Base-by-base conservation (phyloP, 2,888 invertebrate species). In the Selenia dentaria region DNA sequence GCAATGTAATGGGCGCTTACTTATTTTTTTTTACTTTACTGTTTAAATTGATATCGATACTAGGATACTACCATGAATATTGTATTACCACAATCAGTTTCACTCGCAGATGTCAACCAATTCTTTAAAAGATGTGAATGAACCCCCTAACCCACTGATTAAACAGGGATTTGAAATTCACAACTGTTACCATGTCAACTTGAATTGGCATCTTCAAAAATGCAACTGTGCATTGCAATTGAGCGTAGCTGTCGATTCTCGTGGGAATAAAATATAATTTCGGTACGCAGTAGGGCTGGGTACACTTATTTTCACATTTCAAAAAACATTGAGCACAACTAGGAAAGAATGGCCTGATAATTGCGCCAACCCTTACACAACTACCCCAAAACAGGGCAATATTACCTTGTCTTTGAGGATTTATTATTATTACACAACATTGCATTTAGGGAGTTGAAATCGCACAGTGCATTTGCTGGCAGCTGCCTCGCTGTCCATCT, bases 391-490 rank as follows among this genome's bases (percentile, higher is more conserved):
- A 54, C 51, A 69, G 64, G 74, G 74, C 68, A 69, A 73, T 67
- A 75, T 72, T 79, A 79, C 81, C 82, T 80, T 79, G 83, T 83
- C 84, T 85, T 79, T 81, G 73, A 71, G 72, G 82, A 86, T 87
- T 83, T 88, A 88, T 84, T 87, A 85, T 85, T 87, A 86, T 84
- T 80, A 81, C 70, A 74, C 76, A 79, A 83, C 78, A 79, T 81
- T 85, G 84, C 83, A 78, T 77, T 79, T 70, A 66, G 78, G 70
- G 85, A 82, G 79, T 74, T 71, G 67, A 67, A 70, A 75, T 79
- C 70, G 70, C 73, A 78, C 71, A 76, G 77, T 79, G 81, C 83
- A 79, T 78, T 81, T 68, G 75, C 63, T 68, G 67, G 78, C 87
- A 88, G 88, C 88, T 88, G 87, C 70, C 59, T 62, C 69, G 64